phyloP scores from a whole-genome alignment of 2,113 vertebrate species.

The Ascaphus truei region DNA sequence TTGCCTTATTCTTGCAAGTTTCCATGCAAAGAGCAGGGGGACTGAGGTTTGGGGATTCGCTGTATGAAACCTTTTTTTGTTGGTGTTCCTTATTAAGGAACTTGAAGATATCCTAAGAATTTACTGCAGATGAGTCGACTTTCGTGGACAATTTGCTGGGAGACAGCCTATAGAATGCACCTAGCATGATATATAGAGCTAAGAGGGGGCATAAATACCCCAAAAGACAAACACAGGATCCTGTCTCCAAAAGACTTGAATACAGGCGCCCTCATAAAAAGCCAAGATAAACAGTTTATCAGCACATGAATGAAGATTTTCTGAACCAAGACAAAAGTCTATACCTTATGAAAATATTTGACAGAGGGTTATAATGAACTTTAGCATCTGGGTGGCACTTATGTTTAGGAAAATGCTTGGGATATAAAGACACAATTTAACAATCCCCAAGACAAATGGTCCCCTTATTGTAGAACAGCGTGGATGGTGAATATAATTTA shows the following conservation, averaged over 20 bases:
- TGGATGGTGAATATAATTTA: no score
- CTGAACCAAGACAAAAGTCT: constrained; percentile 60
- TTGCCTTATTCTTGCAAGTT: no score
- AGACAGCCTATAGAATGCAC: constrained; percentile 49
- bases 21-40: no score
- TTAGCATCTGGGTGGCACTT: constrained; percentile 17
- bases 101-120: no score
- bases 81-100: no score
- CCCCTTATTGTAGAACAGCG: no score
- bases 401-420: no score
- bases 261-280: constrained; percentile 81
- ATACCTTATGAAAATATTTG: constrained; percentile 52
- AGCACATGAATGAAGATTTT: constrained; percentile 68
- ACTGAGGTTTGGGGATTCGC: no score
- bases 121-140: constrained; percentile 48
- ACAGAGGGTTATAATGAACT: constrained; percentile 17
- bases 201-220: constrained; percentile 54
- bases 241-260: constrained; percentile 69
- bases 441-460: no score
- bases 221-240: constrained; percentile 63
- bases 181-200: constrained; percentile 57
- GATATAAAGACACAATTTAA: no score
- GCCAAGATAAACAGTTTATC: constrained; percentile 80
- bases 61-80: no score
- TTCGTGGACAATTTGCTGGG: constrained; percentile 38